Conservation (phyloP, 2,888 invertebrate genomes). For the Clanis bilineata region DNA sequence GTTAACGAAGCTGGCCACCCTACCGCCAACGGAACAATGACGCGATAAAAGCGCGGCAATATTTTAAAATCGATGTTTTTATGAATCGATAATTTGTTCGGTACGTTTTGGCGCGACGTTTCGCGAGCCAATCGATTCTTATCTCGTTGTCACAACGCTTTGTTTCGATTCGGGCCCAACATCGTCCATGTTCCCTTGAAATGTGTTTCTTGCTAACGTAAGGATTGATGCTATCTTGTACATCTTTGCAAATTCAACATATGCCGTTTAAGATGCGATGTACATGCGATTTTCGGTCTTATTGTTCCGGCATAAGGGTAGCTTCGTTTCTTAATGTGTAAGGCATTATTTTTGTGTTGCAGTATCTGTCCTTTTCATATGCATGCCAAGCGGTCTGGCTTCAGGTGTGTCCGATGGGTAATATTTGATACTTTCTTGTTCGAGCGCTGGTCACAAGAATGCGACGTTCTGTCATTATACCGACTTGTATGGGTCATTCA, state of each 20-base stretch:
- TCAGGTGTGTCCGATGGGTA: conserved; percentile 77
- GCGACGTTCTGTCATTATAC: conserved; percentile 51
- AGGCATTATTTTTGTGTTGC: conserved; percentile 34
- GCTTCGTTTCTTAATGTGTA: conserved; percentile 25
- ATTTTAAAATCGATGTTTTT: conserved; percentile 81
- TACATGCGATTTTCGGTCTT: conserved; percentile 43
- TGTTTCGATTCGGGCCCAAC: conserved; percentile 76
- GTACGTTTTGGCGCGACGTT: conserved; percentile 77
- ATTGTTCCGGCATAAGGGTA: conserved; percentile 32
- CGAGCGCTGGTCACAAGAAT: conserved; percentile 51
- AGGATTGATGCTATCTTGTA: conserved; percentile 71
- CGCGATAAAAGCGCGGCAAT: conserved; percentile 70
- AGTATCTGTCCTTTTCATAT: conserved; percentile 67
- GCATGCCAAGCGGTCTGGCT: conserved; percentile 70
- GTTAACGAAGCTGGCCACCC: conserved; percentile 53
- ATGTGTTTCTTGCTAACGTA: conserved; percentile 81
- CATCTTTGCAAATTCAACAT: conserved; percentile 56
- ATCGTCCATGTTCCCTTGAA: conserved; percentile 77
- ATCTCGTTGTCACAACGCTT: conserved; percentile 79
- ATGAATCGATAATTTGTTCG: conserved; percentile 82
- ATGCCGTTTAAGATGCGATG: conserved; percentile 31
- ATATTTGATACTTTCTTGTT: conserved; percentile 81
- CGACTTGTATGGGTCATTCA: conserved; percentile 43
- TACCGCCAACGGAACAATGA: conserved; percentile 64
- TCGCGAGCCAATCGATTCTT: conserved; percentile 75